Evolutionary conservation across 1,140 invertebrate species (phyloP), one percentile per base, ranked within the genome.

Genomic region (Drosophila grimshawi): DNA sequence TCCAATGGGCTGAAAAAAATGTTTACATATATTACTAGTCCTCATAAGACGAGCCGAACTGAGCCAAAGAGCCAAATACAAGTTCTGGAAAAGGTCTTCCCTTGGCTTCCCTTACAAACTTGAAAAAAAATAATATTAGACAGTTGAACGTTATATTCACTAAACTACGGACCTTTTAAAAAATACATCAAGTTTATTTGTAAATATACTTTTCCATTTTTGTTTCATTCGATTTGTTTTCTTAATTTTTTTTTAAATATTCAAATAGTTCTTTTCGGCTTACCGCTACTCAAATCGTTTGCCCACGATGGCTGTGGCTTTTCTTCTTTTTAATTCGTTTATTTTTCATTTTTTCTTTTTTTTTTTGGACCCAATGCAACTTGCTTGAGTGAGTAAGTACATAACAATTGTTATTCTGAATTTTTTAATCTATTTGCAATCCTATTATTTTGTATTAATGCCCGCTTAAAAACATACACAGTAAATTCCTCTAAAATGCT

Each of bases 401-500:
- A 55, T 70, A 51, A 59, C 43, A 30, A 51, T 53, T 8, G 52
- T 53, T 72, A 46, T 27, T 49, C 32, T 43, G 30, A 41, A 35
- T 51, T 43, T 60, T 29, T 83, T 71, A 67, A 83, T 77, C 67
- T 67, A 76, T 77, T 83, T 75, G 69, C 64, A 67, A 62, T 61
- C 55, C 78, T 77, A 59, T 77, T 64, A 37, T 41, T 51, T 73
- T 66, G 27, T 57, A 29, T 70, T 70, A 73, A 67, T 77, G 68
- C 75, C 75, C 68, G 52, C 78, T 68, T 86, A 71, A 70, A 85
- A 85, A 85, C 81, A 85, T 85, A 77, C 73, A 77, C 73, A 76
- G 83, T 88, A 88, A 88, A 88, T 88, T 88, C 80, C 80, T 88
- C 83, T 88, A 88, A 88, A 88, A 88, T 88, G 83, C 83, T 82